Evolutionary conservation across 2,888 invertebrate species (phyloP), one percentile per base, ranked within the genome.

Genomic region (Patella pellucida): DNA sequence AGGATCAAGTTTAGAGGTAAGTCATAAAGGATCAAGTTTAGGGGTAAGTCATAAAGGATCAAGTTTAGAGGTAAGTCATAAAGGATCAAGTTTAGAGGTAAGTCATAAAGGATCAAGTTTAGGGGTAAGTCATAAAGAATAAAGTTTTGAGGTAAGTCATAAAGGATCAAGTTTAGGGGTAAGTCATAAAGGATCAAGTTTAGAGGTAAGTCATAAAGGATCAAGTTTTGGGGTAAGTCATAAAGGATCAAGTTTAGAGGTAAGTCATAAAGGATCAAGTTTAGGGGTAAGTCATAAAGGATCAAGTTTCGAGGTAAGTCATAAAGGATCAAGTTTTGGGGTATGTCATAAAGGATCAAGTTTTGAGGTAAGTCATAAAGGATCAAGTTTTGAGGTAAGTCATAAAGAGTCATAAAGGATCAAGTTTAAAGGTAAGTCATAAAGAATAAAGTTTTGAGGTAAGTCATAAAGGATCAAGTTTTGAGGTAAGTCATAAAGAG

Each of bases 141-240:
- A n/a, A n/a, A n/a, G n/a, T n/a, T n/a, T n/a, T n/a, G n/a, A n/a
- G n/a, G n/a, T n/a, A n/a, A n/a, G n/a, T 7, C 81, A 83, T 19
- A 88, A 84, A 77, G 88, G 88, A 52, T 85, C 85, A 72, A 86
- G 86, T 74, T 88, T 88, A 73, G 88, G 88, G 78, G 88, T 88
- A n/a, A n/a, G n/a, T n/a, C n/a, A n/a, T n/a, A n/a, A n/a, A n/a
- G n/a, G n/a, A n/a, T n/a, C n/a, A n/a, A n/a, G n/a, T n/a, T n/a
- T n/a, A n/a, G n/a, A n/a, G n/a, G n/a, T n/a, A n/a, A n/a, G n/a
- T 7, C 81, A 83, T 19, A 88, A 84, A 77, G 88, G 88, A 52
- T 85, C 85, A 72, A 86, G 86, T 74, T 88, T 88, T 74, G 88
- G 88, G 78, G 88, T 88, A n/a, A n/a, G n/a, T n/a, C n/a, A n/a